These are phyloP conservation scores for Hipposideros larvatus DNA, from an alignment of 2,797 vertebrate genomes.

Conservation along the genomic window DNA sequence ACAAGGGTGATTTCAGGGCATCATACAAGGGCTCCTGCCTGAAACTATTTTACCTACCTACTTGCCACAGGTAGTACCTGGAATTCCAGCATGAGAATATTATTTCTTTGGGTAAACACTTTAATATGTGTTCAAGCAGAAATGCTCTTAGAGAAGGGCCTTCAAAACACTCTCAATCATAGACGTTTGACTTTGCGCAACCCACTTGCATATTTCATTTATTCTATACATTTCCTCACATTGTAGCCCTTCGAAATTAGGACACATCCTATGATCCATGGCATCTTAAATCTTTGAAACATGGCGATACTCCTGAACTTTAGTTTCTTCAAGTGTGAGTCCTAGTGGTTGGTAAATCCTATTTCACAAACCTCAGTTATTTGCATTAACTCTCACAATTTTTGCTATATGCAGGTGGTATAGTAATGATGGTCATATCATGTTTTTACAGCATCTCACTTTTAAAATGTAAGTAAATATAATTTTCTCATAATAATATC, in stretches of 20 bases:
- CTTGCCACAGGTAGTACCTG: not conserved
- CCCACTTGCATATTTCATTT: conserved; percentile 2
- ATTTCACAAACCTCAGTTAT: not conserved
- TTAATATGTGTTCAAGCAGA: not conserved
- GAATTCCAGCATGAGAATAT: not conserved
- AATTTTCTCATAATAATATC: conserved; percentile 20
- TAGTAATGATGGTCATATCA: not conserved
- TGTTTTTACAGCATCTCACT: conserved; percentile 5
- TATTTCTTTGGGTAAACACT: not conserved
- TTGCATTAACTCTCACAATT: not conserved
- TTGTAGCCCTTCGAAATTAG: conserved; percentile 3
- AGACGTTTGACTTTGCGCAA: conserved; percentile 21
- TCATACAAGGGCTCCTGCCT: not conserved
- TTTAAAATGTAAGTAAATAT: conserved; percentile 5
- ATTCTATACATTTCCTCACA: conserved; percentile 21
- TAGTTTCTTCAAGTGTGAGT: not conserved
- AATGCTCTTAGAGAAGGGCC: not conserved
- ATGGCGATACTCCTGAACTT: not conserved
- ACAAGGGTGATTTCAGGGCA: not conserved
- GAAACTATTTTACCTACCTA: not conserved
- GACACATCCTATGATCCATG: not conserved
- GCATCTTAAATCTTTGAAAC: conserved; percentile 44
- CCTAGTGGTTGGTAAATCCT: not conserved
- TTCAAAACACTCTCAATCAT: conserved; percentile 22
- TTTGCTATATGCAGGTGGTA: not conserved